Evolutionary conservation across 1,140 invertebrate species (phyloP).

Genomic region (Hylaeus anthracinus): DNA sequence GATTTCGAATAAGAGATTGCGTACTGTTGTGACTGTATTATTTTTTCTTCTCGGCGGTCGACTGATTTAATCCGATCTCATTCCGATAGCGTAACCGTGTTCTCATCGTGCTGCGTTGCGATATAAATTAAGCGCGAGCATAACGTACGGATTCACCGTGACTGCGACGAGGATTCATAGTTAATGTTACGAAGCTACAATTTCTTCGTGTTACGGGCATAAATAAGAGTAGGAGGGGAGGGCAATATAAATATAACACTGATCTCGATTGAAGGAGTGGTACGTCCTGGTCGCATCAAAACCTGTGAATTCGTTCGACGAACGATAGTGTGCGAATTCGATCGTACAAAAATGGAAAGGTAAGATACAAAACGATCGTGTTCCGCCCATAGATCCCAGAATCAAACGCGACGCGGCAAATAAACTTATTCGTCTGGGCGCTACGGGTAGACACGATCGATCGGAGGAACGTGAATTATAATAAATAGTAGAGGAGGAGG

Average conservation of each 20-base stretch:
- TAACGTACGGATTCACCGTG: neutral
- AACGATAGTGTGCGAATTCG: neutral
- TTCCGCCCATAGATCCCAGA: neutral
- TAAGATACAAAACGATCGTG: constrained; percentile 16
- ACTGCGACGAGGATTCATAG: neutral
- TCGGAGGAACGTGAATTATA: constrained; percentile 18
- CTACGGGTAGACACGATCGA: neutral
- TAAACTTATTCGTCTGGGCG: neutral
- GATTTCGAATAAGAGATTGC: no score
- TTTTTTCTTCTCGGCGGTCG: no score
- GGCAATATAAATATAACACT: no score
- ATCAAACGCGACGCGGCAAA: neutral
- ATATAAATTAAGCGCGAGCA: constrained; percentile 6
- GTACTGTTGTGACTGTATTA: no score
- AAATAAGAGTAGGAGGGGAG: no score
- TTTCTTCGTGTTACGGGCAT: neutral
- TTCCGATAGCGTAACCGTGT: constrained; percentile 1
- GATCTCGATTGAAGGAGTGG: neutral
- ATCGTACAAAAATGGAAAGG: constrained; percentile 21
- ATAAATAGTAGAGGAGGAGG: constrained; percentile 10
- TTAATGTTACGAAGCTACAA: neutral
- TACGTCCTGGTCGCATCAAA: neutral
- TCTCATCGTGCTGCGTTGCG: constrained; percentile 9
- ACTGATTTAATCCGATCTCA: constrained; percentile 19
- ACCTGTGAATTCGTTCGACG: neutral